Evolutionary conservation across 2,888 invertebrate genomes (phyloP).

Genomic region (Anorthoa munda): DNA sequence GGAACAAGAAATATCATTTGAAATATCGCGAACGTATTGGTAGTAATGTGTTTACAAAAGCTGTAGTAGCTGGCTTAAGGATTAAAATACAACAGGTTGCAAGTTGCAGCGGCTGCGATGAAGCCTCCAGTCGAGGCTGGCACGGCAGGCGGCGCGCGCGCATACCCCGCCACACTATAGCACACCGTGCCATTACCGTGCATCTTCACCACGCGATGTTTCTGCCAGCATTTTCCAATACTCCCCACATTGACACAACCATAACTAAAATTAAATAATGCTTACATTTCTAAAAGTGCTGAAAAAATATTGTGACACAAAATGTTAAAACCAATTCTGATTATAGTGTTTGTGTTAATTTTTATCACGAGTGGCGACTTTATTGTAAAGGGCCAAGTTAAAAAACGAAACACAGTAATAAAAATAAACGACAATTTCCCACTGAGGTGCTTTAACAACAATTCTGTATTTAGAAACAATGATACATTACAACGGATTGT

Average conservation of each 20-base stretch:
- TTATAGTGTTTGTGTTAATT: constrained; percentile 75
- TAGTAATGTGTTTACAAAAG: constrained; percentile 82
- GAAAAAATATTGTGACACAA: constrained; percentile 70
- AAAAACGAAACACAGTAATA: constrained; percentile 87
- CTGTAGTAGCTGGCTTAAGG: constrained; percentile 81
- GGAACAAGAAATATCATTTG: constrained; percentile 45
- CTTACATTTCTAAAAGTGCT: constrained; percentile 47
- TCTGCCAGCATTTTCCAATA: constrained; percentile 52
- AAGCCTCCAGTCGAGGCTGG: constrained; percentile 88
- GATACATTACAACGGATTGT: constrained; percentile 83
- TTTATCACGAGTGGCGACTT: constrained; percentile 79
- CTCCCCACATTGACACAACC: constrained; percentile 14
- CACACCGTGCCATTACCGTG: constrained; percentile 58
- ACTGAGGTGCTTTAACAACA: constrained; percentile 82
- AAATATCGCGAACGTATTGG: constrained; percentile 67
- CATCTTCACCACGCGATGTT: constrained; percentile 63
- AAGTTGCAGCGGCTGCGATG: constrained; percentile 83
- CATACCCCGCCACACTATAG: constrained; percentile 69
- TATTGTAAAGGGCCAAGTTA: constrained; percentile 85
- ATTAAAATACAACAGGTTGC: constrained; percentile 87
- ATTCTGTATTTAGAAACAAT: constrained; percentile 86
- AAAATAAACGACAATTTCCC: constrained; percentile 82
- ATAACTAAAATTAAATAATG: constrained; percentile 52
- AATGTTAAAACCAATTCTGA: constrained; percentile 76
- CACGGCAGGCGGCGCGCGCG: constrained; percentile 87